These are phyloP conservation scores for Pecten maximus DNA, from an alignment of 2,888 invertebrate genomes.

Conservation along the genomic window DNA sequence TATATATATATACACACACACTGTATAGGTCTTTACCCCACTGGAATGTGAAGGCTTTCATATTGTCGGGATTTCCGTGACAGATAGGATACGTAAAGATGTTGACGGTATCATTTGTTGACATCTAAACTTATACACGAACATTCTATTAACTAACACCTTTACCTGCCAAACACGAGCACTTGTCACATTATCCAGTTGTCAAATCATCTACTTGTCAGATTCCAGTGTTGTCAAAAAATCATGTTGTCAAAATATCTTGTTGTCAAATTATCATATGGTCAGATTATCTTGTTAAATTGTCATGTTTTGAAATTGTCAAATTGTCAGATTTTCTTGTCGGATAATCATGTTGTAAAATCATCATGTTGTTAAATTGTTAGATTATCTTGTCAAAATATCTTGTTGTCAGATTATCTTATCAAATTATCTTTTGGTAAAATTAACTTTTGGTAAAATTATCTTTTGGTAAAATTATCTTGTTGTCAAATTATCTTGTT, in stretches of 20 bases:
- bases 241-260: not conserved
- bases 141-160: not conserved
- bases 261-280: not conserved
- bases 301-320: not conserved
- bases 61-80: not conserved
- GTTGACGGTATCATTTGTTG: constrained; percentile 15
- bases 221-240: not conserved
- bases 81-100: not conserved
- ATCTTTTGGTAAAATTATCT: not conserved
- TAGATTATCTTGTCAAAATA: not conserved
- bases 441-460: not conserved
- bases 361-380: not conserved
- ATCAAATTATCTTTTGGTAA: not conserved
- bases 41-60: not conserved
- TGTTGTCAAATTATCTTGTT: not conserved
- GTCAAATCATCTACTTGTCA: not conserved
- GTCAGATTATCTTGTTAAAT: not conserved
- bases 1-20: not conserved
- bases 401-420: not conserved
- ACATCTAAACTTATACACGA: not conserved
- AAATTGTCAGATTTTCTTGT: not conserved
- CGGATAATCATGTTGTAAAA: too few relatives aligned
- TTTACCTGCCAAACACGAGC: not conserved
- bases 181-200: not conserved
- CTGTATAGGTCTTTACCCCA: not conserved